Evolutionary conservation across 2,797 vertebrate species (phyloP).

Genomic region (Pogoniulus pusillus): DNA sequence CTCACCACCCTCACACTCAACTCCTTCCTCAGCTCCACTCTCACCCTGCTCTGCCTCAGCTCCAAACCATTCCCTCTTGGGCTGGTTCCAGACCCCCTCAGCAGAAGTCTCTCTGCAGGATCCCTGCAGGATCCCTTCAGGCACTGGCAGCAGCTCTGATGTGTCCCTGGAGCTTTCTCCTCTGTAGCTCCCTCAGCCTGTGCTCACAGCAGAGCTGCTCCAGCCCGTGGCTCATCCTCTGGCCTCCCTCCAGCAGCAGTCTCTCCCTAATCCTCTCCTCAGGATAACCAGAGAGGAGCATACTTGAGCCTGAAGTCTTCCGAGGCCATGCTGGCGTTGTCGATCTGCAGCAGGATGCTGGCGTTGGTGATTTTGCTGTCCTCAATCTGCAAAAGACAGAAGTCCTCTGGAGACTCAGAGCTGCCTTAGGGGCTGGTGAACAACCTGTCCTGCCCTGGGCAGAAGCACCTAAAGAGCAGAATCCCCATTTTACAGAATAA

Average conservation of each 20-base stretch:
- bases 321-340: slow-evolving; percentile 79
- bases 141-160: too few relatives aligned
- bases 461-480: background rate
- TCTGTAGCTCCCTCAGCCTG: too few relatives aligned
- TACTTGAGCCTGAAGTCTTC: slow-evolving; percentile 83
- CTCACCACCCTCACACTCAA: too few relatives aligned
- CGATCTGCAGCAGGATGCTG: slow-evolving; percentile 76
- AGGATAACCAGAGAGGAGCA: slow-evolving; percentile 28
- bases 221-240: too few relatives aligned
- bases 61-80: too few relatives aligned
- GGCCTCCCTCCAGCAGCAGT: background rate
- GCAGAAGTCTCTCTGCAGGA: too few relatives aligned
- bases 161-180: too few relatives aligned
- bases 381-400: slow-evolving; percentile 74
- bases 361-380: slow-evolving; percentile 75
- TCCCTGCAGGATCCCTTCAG: too few relatives aligned
- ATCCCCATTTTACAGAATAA: background rate
- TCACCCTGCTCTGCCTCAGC: too few relatives aligned
- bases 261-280: background rate
- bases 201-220: too few relatives aligned
- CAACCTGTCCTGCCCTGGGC: background rate
- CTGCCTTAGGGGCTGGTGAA: background rate
- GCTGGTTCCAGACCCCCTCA: too few relatives aligned
- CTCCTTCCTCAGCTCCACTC: too few relatives aligned
- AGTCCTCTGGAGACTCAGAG: background rate